These are phyloP conservation scores for Bujurquina vittata DNA, from an alignment of 2,113 vertebrate species.

Conservation along the genomic window DNA sequence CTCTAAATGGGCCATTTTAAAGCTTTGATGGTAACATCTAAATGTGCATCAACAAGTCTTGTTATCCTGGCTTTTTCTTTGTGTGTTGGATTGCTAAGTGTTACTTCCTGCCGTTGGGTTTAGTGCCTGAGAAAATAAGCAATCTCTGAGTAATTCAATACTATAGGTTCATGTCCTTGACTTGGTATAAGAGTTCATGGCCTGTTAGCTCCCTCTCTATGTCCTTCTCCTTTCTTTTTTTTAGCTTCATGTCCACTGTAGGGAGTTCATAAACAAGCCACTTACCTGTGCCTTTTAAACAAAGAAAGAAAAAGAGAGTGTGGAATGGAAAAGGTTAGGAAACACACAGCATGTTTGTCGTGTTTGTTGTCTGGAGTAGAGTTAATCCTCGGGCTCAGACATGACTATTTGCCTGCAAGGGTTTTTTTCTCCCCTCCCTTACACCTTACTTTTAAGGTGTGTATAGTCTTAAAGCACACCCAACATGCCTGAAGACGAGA, in stretches of 20 bases:
- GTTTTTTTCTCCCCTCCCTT: constrained; percentile 8
- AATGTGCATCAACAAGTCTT: not conserved
- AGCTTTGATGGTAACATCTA: not conserved
- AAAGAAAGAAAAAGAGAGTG: not conserved
- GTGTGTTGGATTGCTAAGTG: not conserved
- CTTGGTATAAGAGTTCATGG: not conserved
- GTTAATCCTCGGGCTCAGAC: constrained; percentile 65
- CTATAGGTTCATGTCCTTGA: not conserved
- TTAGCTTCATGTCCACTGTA: not conserved
- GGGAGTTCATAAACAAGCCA: not conserved
- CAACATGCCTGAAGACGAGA: not conserved
- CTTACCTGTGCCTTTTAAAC: not conserved
- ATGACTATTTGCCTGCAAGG: constrained; percentile 63
- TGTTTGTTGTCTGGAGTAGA: constrained; percentile 19
- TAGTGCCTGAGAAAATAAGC: not conserved
- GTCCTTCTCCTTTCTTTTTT: not conserved
- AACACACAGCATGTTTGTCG: constrained; percentile 27
- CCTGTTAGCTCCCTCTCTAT: not conserved
- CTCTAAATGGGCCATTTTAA: not conserved
- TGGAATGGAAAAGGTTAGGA: constrained; percentile 11
- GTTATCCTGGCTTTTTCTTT: not conserved
- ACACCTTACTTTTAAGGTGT: constrained; percentile 17
- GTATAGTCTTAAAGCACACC: constrained; percentile 17
- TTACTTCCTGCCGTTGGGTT: constrained; percentile 43
- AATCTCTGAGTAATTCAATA: constrained; percentile 16